A percentile compares a stretch with the other conserved stretches of the same genome.
Conservation (phyloP, 2,797 vertebrate genomes). For the Gymnopithys bicolor region DNA sequence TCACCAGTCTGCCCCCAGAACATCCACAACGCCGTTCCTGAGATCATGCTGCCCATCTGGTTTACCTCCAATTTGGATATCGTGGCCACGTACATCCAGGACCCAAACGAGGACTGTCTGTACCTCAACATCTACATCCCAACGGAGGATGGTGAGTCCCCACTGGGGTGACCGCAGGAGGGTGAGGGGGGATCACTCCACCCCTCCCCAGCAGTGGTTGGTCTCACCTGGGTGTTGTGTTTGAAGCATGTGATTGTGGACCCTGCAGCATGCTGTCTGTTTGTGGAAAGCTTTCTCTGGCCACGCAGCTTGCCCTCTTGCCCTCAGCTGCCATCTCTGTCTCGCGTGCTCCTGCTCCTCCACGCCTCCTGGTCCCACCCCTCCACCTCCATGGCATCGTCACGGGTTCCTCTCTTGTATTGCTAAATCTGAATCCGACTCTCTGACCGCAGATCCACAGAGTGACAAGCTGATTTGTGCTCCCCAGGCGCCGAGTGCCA, state of each 20-base stretch:
- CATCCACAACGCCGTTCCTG: conserved; percentile 97
- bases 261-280: conserved; percentile 79
- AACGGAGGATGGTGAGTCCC: conserved; percentile 99
- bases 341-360: conserved; percentile 4
- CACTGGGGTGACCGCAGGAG: conserved; percentile 42
- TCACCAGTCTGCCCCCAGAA: conserved; percentile 99
- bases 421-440: conserved; percentile 69
- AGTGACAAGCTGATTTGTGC: conserved; percentile 68
- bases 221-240: conserved; percentile 81
- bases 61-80: conserved; percentile 99
- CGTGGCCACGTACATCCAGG: conserved; percentile 97
- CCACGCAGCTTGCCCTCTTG: conserved; percentile 83
- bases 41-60: conserved; percentile 99
- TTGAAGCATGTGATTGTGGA: conserved; percentile 77
- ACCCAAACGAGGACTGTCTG: conserved; percentile 98
- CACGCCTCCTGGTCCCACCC: conserved; percentile 13
- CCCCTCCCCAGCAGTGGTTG: conserved; percentile 59
- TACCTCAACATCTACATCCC: conserved; percentile 99
- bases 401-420: conserved; percentile 90
- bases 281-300: conserved; percentile 72
- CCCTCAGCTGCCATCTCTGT: conserved; percentile 82
- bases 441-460: conserved; percentile 67
- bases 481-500: conserved; percentile 65
- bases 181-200: not conserved
- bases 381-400: conserved; percentile 86